Conservation (phyloP, 37 sponge, comb jelly and placozoan species). For the Bolinopsis microptera region DNA sequence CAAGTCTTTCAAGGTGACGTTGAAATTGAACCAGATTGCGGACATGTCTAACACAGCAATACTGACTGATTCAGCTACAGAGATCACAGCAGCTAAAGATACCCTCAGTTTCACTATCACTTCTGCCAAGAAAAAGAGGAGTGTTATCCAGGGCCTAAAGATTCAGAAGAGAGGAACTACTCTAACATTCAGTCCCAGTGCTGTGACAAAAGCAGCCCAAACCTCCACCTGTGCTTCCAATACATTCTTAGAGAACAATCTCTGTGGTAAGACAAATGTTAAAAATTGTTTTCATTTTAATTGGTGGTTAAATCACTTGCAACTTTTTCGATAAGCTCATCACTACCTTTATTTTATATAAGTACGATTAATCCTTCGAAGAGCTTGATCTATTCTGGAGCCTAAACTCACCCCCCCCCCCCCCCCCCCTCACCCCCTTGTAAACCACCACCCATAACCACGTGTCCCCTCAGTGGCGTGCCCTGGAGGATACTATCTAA, state of each 20-base stretch:
- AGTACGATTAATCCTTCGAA: too few species aligned
- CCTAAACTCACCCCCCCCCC: too few species aligned
- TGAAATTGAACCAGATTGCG: background rate
- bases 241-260: background rate
- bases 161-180: background rate
- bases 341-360: too few species aligned
- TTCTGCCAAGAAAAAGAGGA: background rate
- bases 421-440: too few species aligned
- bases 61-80: background rate
- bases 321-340: too few species aligned
- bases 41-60: background rate
- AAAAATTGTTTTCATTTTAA: too few species aligned
- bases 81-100: background rate
- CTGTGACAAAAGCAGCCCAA: background rate
- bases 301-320: too few species aligned
- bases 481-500: background rate
- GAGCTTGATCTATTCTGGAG: too few species aligned
- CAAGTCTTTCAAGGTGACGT: background rate
- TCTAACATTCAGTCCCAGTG: conserved; percentile 26
- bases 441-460: too few species aligned
- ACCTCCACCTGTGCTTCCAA: background rate
- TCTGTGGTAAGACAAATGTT: background rate
- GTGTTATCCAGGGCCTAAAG: background rate
- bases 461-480: background rate
- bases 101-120: background rate